phyloP scores from a whole-genome alignment of 2,797 vertebrate species.

The Pteropus rufus region DNA sequence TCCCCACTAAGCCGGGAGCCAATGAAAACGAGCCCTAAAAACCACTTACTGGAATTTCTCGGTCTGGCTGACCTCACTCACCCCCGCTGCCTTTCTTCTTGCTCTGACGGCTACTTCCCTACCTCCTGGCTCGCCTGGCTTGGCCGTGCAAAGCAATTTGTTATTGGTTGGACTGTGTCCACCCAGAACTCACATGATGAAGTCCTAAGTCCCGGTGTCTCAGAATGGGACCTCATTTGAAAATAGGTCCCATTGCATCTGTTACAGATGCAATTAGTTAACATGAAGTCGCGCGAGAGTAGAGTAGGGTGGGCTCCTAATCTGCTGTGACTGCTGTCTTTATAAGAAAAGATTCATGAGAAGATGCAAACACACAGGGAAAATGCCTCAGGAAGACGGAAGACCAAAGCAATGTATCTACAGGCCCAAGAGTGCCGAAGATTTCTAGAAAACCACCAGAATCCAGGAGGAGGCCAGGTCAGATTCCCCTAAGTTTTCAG shows the following conservation, averaged over 20 bases:
- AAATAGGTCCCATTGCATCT: not conserved
- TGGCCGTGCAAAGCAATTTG: not conserved
- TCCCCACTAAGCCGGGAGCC: not conserved
- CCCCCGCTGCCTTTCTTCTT: not conserved
- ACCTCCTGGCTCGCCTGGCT: not conserved
- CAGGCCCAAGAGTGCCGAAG: accelerated
- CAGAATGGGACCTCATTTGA: not conserved
- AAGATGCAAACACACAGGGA: not conserved
- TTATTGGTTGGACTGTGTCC: not conserved
- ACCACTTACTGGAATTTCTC: not conserved
- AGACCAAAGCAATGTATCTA: accelerated
- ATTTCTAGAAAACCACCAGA: not conserved
- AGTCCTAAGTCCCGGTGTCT: not conserved
- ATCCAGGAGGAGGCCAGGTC: not conserved
- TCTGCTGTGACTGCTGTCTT: not conserved
- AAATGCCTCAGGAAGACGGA: accelerated
- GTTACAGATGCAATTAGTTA: not conserved
- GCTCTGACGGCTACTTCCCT: not conserved
- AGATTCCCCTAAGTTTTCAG: not conserved
- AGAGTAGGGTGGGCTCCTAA: not conserved
- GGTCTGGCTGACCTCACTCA: not conserved
- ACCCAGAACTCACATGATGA: not conserved
- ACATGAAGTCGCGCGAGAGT: not conserved
- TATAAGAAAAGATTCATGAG: not conserved
- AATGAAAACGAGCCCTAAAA: not conserved